Evolutionary conservation across 2,797 vertebrate species (phyloP), one percentile per base, ranked within the genome.

Genomic region (Enteromius treurensis): DNA sequence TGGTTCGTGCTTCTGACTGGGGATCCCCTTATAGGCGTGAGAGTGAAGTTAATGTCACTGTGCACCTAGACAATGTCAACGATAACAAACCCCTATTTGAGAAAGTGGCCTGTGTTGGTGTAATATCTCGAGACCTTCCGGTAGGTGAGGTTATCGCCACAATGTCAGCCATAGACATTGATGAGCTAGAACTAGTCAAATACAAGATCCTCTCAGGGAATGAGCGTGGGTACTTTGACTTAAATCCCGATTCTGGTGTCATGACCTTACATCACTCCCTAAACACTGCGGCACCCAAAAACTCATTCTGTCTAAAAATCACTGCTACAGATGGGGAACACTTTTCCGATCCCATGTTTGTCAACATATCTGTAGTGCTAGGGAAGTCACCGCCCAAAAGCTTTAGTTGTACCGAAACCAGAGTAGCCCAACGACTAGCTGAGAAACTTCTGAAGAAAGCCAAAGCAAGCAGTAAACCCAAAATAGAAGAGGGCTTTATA

Each of bases 151-250:
- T 97, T 11, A 97, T 99, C 85, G 96, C 97, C 55, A 97, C 98
- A 40, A 96, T 99, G 91, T 99, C 98, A 40, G 98, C 98, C 0
- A 98, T 99, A 49, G 98, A 99, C 85, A 94, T 98, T 71, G 98
- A 99, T 81, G 98, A 99, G 81, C 88, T 99, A 77, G 97, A 97
- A 83, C 93, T 98, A 23, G 97, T 99, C 0, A 99, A 99, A 87
- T 99, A 99, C 88, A 98, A 97, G 92, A 98, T 99, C 0, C 93
- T 98, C 82, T 98, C 97, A 84, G 98, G 98, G 86, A 99, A 99
- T 5, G 97, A 98, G 67, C 93, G 93, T 80, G 96, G 96, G 1
- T 95, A 96, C 91, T 99, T 99, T 87, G 95, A 96, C 83, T 93
- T 99, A 87, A 98, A 98, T 91, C 96, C 98, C 1, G 97, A 99